These are phyloP conservation scores for Zaprionus taronus DNA, from an alignment of 1,140 invertebrate genomes.

Conservation along the genomic window DNA sequence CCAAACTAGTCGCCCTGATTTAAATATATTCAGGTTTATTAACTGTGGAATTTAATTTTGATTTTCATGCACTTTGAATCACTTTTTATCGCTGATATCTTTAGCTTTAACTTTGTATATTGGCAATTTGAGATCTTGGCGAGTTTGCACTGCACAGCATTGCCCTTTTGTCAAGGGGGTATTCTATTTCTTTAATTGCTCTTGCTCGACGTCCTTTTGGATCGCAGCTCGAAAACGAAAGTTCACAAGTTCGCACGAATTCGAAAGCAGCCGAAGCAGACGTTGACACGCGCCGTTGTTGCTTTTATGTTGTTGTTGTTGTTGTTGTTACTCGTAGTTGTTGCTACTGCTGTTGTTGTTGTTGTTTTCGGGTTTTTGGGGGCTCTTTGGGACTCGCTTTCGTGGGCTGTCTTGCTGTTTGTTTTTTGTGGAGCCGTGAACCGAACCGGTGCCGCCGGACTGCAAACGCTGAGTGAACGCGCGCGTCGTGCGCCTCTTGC, in stretches of 20 bases:
- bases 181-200: background rate
- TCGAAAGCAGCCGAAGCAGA: conserved; percentile 62
- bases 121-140: conserved; percentile 9
- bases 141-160: conserved; percentile 29
- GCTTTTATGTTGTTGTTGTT: conserved; percentile 13
- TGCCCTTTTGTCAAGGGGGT: background rate
- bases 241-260: conserved; percentile 79
- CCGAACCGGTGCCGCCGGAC: conserved; percentile 81
- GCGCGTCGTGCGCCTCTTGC: conserved; percentile 63
- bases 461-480: conserved; percentile 82
- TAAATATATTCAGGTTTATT: conserved; percentile 25
- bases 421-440: conserved; percentile 57
- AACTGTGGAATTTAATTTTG: conserved; percentile 32
- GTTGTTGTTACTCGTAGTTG: conserved; percentile 27
- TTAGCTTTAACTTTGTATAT: conserved; percentile 5
- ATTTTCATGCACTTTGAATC: background rate
- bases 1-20: conserved; percentile 29
- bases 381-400: conserved; percentile 37
- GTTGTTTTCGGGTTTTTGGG: conserved; percentile 36
- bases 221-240: conserved; percentile 58
- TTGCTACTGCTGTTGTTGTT: conserved; percentile 8
- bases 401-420: conserved; percentile 11
- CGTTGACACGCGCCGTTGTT: conserved; percentile 74
- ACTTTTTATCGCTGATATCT: background rate
- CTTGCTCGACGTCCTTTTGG: conserved; percentile 7